A percentile compares a stretch with the other conserved stretches of the same genome.
Conservation (phyloP, 1,140 invertebrate species). For the Aphis craccivora region DNA sequence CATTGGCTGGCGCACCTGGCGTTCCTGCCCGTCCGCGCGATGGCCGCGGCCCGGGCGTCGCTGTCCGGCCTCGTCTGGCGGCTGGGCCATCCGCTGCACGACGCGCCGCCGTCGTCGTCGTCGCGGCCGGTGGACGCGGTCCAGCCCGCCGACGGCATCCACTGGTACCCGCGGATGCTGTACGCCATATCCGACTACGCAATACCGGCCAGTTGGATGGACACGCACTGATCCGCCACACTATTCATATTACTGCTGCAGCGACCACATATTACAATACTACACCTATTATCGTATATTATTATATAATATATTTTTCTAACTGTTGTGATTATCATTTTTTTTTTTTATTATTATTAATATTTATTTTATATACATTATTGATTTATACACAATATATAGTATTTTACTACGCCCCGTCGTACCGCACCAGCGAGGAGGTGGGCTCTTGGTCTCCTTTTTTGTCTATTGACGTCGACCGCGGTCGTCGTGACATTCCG, state of each 20-base stretch:
- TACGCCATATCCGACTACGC: slow-evolving; percentile 65
- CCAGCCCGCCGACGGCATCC: slow-evolving; percentile 71
- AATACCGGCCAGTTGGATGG: slow-evolving; percentile 58
- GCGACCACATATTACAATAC: neutral
- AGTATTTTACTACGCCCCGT: neutral
- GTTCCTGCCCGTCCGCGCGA: slow-evolving; percentile 77
- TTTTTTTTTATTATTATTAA: neutral
- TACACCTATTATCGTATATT: neutral
- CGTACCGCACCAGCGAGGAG: too few species aligned
- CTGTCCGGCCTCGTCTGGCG: slow-evolving; percentile 63
- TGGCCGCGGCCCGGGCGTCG: slow-evolving; percentile 59
- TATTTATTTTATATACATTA: neutral
- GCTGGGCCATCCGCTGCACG: slow-evolving; percentile 60
- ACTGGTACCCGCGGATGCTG: slow-evolving; percentile 85
- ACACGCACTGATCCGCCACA: neutral
- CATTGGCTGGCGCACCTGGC: slow-evolving; percentile 84
- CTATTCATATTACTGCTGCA: too few species aligned
- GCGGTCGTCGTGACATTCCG: neutral
- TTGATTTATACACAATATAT: neutral
- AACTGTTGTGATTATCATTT: neutral
- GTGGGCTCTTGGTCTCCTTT: too few species aligned
- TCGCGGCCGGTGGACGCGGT: slow-evolving; percentile 60
- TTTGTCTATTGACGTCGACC: too few species aligned
- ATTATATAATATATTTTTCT: neutral
- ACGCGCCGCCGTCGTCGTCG: slow-evolving; percentile 59